Evolutionary conservation across 2,797 vertebrate species (phyloP), one percentile per base, ranked within the genome.

Genomic region (Sylvilagus floridanus): DNA sequence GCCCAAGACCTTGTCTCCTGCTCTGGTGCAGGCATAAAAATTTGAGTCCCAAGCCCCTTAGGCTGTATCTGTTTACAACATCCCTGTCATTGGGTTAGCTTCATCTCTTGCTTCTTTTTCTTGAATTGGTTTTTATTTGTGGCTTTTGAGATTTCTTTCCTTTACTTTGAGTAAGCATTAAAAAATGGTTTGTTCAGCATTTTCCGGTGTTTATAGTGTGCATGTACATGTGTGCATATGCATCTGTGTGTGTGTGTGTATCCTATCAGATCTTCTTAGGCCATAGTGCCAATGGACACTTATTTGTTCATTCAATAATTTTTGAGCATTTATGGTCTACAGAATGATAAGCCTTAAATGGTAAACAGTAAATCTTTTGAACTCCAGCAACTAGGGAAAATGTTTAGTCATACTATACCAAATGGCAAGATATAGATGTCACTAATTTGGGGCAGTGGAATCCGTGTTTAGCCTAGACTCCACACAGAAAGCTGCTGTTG

Each of bases 71-170:
- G 69, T 85, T 84, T 71, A 87, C 4, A 22, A 32, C 4, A 22
- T 30, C 57, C 30, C 4, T 57, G n/a, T 57, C 37, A 11, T 78
- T 13, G 82, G 16, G 54, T 91, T 90, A 92, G 17, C 37, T 50
- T 94, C 50, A 65, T 78, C 71, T 85, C 12, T 72, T 42, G 28
- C 24, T 35, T n/a, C 57, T 78, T 87, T 79, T 60, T 69, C 88
- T 71, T 57, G 65, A 87, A n/a, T 78, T 78, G 47, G 62, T 88
- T 42, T 84, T 95, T 87, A 60, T 87, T 93, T 91, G 73, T 86
- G 65, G 91, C 75, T 78, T 65, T 88, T 60, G 91, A 62, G 54
- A 88, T 91, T 95, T 94, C 73, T 72, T 91, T 77, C 57, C 35
- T 63, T 93, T 94, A 82, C 37, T 96, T 79, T 85, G 54, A 94